phyloP scores from a whole-genome alignment of 2,113 vertebrate genomes.

The Aramus guarauna region DNA sequence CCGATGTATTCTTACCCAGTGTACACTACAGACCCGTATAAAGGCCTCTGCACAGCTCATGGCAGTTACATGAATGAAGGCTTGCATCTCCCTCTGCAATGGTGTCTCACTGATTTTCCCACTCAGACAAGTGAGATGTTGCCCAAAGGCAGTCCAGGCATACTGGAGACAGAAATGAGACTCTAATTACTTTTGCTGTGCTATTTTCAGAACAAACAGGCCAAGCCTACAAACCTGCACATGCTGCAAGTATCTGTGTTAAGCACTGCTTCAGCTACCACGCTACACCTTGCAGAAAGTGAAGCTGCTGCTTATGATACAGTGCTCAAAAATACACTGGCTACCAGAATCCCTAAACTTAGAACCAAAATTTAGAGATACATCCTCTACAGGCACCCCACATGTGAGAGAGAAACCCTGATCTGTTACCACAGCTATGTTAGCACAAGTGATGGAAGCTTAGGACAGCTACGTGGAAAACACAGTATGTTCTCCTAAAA shows the following conservation, averaged over 20 bases:
- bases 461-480: neutral
- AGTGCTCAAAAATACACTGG: neutral
- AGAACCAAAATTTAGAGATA: neutral
- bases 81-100: neutral
- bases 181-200: neutral
- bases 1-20: neutral
- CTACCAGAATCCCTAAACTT: neutral
- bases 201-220: neutral
- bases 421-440: rapidly evolving
- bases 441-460: neutral
- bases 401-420: neutral
- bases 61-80: neutral
- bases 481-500: neutral
- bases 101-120: neutral
- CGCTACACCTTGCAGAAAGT: neutral
- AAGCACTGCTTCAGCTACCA: neutral
- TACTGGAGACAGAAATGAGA: neutral
- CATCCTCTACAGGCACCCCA: neutral
- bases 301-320: neutral
- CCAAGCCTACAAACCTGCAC: neutral
- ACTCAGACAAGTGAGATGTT: neutral
- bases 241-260: neutral
- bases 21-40: too few relatives aligned
- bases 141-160: neutral
- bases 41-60: neutral